These are phyloP conservation scores for Drosophila acutilabella DNA, from an alignment of 2,888 invertebrate species.

Conservation along the genomic window DNA sequence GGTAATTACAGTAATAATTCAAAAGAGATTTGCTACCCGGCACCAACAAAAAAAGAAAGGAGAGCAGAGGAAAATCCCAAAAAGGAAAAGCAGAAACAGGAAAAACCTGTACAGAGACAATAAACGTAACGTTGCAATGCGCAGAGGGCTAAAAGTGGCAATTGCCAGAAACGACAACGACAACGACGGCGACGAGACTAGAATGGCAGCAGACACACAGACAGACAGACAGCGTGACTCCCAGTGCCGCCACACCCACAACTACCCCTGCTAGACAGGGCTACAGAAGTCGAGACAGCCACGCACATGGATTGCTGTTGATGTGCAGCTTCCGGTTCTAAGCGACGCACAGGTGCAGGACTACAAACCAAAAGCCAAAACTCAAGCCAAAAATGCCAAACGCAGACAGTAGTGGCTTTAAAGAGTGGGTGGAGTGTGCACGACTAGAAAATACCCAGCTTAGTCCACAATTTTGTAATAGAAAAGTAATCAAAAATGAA, in stretches of 20 bases:
- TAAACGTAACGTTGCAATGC: slow-evolving; percentile 64
- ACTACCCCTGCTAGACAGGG: neutral
- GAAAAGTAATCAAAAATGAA: too few species aligned
- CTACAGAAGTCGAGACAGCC: slow-evolving; percentile 27
- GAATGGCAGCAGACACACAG: slow-evolving; percentile 43
- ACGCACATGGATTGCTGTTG: slow-evolving; percentile 61
- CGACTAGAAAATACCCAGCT: neutral
- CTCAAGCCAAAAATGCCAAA: slow-evolving; percentile 1
- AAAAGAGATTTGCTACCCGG: slow-evolving; percentile 81
- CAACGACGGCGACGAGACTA: slow-evolving; percentile 39
- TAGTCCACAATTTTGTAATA: too few species aligned
- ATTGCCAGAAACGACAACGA: slow-evolving; percentile 55
- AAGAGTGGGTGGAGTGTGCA: neutral
- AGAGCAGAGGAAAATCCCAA: neutral
- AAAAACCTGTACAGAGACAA: slow-evolving; percentile 65
- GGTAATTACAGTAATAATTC: slow-evolving; percentile 84
- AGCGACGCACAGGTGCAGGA: slow-evolving; percentile 79
- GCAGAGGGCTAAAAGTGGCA: slow-evolving; percentile 67
- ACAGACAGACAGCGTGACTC: slow-evolving; percentile 58
- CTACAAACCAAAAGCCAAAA: slow-evolving; percentile 31
- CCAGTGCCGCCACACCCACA: slow-evolving; percentile 20
- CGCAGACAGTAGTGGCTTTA: neutral
- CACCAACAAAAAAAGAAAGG: slow-evolving; percentile 4
- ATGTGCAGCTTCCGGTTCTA: slow-evolving; percentile 77
- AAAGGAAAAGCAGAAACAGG: neutral